Conservation (phyloP, 1,140 invertebrate species). For the Cyclargus thomasi region DNA sequence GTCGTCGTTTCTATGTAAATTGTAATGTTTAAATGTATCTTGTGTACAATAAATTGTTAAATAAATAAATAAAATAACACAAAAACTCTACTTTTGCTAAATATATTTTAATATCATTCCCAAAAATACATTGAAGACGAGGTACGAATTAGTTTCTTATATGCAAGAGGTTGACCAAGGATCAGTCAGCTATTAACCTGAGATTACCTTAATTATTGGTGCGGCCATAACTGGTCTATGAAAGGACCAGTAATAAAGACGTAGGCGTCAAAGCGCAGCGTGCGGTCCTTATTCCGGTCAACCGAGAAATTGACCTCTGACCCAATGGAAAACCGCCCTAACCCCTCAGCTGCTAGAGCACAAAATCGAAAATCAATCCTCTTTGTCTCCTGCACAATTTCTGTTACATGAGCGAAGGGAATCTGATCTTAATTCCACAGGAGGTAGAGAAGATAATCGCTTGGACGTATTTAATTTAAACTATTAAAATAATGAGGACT, state of each 20-base stretch:
- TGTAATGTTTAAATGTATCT: no score
- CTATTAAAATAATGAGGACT: conserved; percentile 67
- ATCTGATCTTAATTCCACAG: conserved; percentile 26
- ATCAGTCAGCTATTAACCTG: background rate
- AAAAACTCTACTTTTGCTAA: no score
- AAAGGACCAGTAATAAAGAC: conserved; percentile 33
- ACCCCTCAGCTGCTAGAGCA: conserved; percentile 20
- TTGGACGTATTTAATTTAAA: conserved; percentile 36
- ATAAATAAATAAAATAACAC: no score
- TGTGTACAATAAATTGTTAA: no score
- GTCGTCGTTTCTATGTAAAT: no score
- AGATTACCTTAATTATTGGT: conserved; percentile 41
- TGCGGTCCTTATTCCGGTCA: conserved; percentile 51
- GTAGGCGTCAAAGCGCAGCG: conserved; percentile 49
- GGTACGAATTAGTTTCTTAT: background rate
- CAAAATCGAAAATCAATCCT: conserved; percentile 28
- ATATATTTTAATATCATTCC: no score
- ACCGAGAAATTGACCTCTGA: conserved; percentile 31
- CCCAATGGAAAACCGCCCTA: conserved; percentile 31
- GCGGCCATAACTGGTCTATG: conserved; percentile 34
- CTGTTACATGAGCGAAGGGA: conserved; percentile 19
- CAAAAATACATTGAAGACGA: no score
- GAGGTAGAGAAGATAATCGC: conserved; percentile 33
- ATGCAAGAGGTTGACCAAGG: background rate
- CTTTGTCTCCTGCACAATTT: conserved; percentile 37